Conservation (phyloP, 1,140 invertebrate species). For the Pseudomyrmex gracilis region DNA sequence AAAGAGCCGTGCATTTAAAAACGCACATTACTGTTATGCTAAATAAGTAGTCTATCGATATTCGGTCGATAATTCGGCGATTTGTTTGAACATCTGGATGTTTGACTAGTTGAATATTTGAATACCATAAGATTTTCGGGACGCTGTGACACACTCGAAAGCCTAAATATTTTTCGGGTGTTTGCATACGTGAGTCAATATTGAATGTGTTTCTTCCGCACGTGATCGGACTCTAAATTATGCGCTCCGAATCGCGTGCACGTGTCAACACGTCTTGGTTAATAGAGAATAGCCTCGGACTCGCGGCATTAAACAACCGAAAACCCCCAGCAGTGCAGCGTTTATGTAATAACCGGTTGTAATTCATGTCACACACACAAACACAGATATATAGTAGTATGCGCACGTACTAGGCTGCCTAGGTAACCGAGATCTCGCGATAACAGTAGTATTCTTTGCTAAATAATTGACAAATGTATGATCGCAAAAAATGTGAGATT, state of each 20-base stretch:
- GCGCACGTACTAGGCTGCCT: no score
- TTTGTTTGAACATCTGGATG: slow-evolving; percentile 51
- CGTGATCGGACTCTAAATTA: slow-evolving; percentile 52
- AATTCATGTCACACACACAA: slow-evolving; percentile 41
- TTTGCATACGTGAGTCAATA: slow-evolving; percentile 54
- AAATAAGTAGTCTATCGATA: slow-evolving; percentile 5
- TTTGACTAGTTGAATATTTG: slow-evolving; percentile 50
- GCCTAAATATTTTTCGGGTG: slow-evolving; percentile 51
- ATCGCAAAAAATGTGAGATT: no score
- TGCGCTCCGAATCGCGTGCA: slow-evolving; percentile 40
- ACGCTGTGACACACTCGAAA: slow-evolving; percentile 16
- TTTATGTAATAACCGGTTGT: slow-evolving; percentile 61
- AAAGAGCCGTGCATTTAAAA: neutral
- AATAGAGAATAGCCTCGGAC: neutral
- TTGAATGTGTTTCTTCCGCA: slow-evolving; percentile 53
- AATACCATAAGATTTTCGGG: slow-evolving; percentile 45
- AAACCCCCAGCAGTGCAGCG: slow-evolving; percentile 2
- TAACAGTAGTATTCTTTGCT: neutral
- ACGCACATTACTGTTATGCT: neutral
- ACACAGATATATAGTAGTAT: neutral
- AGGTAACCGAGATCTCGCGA: neutral
- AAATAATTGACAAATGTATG: neutral
- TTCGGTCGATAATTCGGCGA: slow-evolving; percentile 15
- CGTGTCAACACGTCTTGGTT: slow-evolving; percentile 30
- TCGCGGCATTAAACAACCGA: slow-evolving; percentile 20